These are phyloP conservation scores for Scomberomorus guttatus DNA, from an alignment of 2,797 vertebrate genomes.

Conservation along the genomic window DNA sequence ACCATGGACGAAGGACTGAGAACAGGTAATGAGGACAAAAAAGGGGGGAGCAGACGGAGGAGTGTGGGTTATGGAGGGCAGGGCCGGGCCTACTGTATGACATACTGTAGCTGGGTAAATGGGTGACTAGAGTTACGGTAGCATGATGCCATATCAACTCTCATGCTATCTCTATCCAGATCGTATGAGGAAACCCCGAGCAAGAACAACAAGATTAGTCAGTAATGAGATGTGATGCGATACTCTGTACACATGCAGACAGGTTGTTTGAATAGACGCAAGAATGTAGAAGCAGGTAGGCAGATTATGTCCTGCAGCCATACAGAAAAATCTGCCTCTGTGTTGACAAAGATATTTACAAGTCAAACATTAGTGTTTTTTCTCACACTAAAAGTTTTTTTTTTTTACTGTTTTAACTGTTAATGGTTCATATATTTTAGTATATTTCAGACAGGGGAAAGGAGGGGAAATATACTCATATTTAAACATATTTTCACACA, in stretches of 20 bases:
- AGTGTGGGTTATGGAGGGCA: slow-evolving; percentile 30
- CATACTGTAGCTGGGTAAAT: slow-evolving; percentile 47
- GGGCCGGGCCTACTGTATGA: slow-evolving; percentile 37
- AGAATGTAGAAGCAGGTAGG: slow-evolving; percentile 41
- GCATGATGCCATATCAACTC: slow-evolving; percentile 63
- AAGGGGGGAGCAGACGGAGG: not conserved
- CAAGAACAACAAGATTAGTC: slow-evolving; percentile 71
- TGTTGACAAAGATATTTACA: not conserved
- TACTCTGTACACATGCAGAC: slow-evolving; percentile 52
- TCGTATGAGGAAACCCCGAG: slow-evolving; percentile 69
- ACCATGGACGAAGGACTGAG: not conserved
- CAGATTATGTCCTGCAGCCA: not conserved
- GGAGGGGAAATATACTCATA: not conserved
- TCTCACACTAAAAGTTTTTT: not conserved
- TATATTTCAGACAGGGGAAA: no score
- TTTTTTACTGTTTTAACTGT: no score
- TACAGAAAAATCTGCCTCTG: not conserved
- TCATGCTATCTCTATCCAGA: slow-evolving; percentile 56
- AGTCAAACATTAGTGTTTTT: not conserved
- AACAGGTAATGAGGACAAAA: slow-evolving; percentile 30
- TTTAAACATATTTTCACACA: not conserved
- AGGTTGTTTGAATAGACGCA: slow-evolving; percentile 40
- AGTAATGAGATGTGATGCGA: slow-evolving; percentile 74
- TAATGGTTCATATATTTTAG: no score
- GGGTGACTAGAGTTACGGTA: slow-evolving; percentile 70